Conservation (phyloP, 53 echinoderm and acorn worm species). For the Antedon mediterranea region DNA sequence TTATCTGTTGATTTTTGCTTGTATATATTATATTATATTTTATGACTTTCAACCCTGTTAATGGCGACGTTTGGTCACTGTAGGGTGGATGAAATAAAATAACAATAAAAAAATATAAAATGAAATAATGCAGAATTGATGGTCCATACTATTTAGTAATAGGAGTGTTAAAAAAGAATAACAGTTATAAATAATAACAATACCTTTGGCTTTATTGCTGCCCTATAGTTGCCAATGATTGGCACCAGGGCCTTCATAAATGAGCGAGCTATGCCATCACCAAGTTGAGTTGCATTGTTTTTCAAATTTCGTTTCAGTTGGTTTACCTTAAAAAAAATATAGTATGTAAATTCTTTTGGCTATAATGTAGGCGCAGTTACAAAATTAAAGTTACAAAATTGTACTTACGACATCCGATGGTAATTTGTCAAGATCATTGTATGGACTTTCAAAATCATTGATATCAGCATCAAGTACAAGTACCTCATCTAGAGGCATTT, state of each 20-base stretch:
- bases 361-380: too few species aligned
- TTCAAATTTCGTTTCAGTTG: slow-evolving; percentile 55
- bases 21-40: too few species aligned
- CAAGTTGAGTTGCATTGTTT: slow-evolving; percentile 36
- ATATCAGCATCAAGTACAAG: slow-evolving; percentile 81
- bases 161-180: not conserved
- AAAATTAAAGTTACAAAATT: too few species aligned
- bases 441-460: slow-evolving; percentile 74
- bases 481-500: slow-evolving; percentile 68
- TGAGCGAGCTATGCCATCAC: slow-evolving; percentile 79
- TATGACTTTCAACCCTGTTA: too few species aligned
- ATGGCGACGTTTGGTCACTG: too few species aligned
- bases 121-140: too few species aligned
- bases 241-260: slow-evolving; percentile 76
- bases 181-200: not conserved
- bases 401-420: slow-evolving; percentile 71
- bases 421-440: slow-evolving; percentile 61
- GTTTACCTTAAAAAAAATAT: slow-evolving; percentile 26
- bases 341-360: too few species aligned
- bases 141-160: too few species aligned
- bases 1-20: too few species aligned
- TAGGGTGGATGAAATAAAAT: too few species aligned
- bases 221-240: slow-evolving; percentile 76
- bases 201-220: slow-evolving; percentile 31
- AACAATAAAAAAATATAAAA: too few species aligned